Evolutionary conservation across 2,113 vertebrate species (phyloP), one percentile per base, ranked within the genome.

Genomic region (Sisor rabdophorus): DNA sequence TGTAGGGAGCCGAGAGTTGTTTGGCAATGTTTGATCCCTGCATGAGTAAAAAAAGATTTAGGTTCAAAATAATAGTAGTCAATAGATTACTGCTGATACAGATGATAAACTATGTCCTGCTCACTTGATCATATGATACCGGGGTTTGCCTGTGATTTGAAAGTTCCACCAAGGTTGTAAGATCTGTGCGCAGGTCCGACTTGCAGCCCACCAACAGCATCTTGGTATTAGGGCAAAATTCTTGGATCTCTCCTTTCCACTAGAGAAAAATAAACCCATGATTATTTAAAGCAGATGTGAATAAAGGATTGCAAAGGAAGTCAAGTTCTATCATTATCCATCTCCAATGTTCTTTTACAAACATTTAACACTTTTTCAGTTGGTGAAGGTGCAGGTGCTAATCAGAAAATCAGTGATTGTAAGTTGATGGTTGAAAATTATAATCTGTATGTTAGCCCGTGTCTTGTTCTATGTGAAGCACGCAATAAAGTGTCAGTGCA

Each of bases 191-290:
- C n/a, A 96, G 91, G 73, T 97, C 95, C 0, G 94, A 95, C 82
- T 97, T 97, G 86, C 95, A 97, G 50, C 95, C 95, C 4, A 97
- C 94, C 86, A 97, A 84, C 0, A 96, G 89, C 91, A 94, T 94
- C 87, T 96, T 97, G 75, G 94, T 95, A 80, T 95, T 96, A 0
- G 95, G 95, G 71, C 94, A 97, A 55, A 95, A 95, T 77, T 97
- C 94, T 80, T 95, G 93, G 81, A 96, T 95, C 80, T 97, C 95
- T 47, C 93, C 94, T 89, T 95, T 95, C 95, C 95, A 97, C 95
- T 97, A 60, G 2, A 58, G 64, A 54, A 30, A 68, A 12, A 26
- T 7, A 40, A 24, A 10, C 5, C 40, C 3, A 26, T 11, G 28
- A 53, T 55, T 20, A 67, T 28, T 55, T 28, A 3, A 61, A 22